Percentiles rank a stretch among this genome's conserved stretches.
phyloP scores from a whole-genome alignment of 2,113 vertebrate genomes.

The Notarius quadriscutis region DNA sequence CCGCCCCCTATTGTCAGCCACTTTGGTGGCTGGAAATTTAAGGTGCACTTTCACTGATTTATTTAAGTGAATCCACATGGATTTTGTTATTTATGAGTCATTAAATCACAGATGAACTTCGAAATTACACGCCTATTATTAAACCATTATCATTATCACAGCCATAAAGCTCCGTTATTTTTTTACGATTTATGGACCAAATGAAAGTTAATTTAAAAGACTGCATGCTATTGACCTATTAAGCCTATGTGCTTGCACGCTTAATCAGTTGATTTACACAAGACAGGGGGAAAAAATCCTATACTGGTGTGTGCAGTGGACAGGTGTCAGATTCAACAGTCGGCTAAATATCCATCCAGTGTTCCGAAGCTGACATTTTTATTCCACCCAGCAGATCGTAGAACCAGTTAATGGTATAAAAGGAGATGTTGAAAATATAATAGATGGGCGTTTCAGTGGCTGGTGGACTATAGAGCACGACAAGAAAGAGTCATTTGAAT shows the following conservation, averaged over 20 bases:
- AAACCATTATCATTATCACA: conserved; percentile 69
- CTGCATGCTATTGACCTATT: conserved; percentile 44
- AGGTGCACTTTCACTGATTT: conserved; percentile 70
- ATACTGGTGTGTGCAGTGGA: not conserved
- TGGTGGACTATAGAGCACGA: conserved; percentile 74
- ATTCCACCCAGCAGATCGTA: conserved; percentile 51
- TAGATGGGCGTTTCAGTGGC: conserved; percentile 70
- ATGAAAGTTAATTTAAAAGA: conserved; percentile 40
- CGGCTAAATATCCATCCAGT: conserved; percentile 34
- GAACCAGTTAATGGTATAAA: conserved; percentile 69
- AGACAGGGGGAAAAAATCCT: not conserved
- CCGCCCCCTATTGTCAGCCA: conserved; percentile 64
- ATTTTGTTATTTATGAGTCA: conserved; percentile 59
- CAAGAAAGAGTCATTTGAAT: conserved; percentile 81
- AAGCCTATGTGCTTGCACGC: not conserved
- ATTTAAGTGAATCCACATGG: conserved; percentile 70
- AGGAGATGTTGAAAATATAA: conserved; percentile 73
- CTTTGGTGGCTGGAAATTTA: conserved; percentile 64
- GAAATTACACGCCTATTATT: conserved; percentile 56
- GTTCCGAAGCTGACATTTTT: conserved; percentile 40
- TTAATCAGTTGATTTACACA: conserved; percentile 43
- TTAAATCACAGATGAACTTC: conserved; percentile 67
- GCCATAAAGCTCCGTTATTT: conserved; percentile 25
- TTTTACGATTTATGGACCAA: conserved; percentile 31
- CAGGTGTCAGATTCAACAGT: conserved; percentile 48